These are phyloP conservation scores for Hemiscyllium ocellatum DNA, from an alignment of 2,113 vertebrate species.

Conservation along the genomic window DNA sequence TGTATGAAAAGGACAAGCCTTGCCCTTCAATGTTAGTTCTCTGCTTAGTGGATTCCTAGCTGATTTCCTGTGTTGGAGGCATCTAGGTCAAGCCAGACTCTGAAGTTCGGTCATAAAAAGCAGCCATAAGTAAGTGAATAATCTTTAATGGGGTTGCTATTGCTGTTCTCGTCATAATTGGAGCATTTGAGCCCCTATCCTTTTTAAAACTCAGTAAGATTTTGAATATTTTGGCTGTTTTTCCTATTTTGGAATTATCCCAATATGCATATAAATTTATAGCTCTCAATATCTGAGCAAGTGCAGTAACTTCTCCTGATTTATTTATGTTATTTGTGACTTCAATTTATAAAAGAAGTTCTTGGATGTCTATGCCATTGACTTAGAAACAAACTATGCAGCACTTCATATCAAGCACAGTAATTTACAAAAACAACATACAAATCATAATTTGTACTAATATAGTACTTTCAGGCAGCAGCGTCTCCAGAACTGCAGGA, in stretches of 20 bases:
- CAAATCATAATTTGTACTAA: not conserved
- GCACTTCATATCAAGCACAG: not conserved
- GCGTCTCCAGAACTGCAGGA: not conserved
- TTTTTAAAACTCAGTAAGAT: not conserved
- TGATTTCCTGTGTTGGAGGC: too few relatives aligned
- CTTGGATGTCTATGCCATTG: not conserved
- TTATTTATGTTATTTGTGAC: not conserved
- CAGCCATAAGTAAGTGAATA: too few relatives aligned
- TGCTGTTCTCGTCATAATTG: too few relatives aligned
- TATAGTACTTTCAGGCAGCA: not conserved
- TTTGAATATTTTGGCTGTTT: not conserved
- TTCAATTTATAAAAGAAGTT: not conserved
- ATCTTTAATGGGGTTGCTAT: too few relatives aligned
- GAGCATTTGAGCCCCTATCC: not conserved
- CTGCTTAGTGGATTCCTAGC: too few relatives aligned
- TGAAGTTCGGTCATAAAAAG: too few relatives aligned
- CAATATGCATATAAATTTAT: not conserved
- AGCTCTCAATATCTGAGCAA: not conserved
- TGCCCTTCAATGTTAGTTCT: too few relatives aligned
- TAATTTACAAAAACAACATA: not conserved
- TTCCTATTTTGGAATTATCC: not conserved
- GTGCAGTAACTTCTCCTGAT: not conserved
- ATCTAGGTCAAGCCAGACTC: too few relatives aligned
- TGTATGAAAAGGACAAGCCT: too few relatives aligned
- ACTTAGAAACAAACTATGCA: not conserved